Percentiles rank a stretch among this genome's conserved stretches.
Evolutionary conservation across 1,140 invertebrate species (phyloP).

Genomic region (Camponotus floridanus): DNA sequence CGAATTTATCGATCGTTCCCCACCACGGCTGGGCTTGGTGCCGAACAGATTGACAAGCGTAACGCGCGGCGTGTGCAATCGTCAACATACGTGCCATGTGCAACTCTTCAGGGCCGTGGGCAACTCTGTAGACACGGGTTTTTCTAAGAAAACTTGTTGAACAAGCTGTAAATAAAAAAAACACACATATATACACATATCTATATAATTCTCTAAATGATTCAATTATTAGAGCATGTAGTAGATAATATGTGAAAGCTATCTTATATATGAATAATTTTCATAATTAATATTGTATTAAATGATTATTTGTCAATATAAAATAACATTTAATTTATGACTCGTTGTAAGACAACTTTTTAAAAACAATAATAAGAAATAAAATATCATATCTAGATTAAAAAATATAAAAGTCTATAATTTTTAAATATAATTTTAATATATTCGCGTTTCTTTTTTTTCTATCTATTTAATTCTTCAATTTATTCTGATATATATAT

Average conservation of each 20-base stretch:
- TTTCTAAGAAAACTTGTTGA: conserved; percentile 10
- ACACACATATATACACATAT: background rate
- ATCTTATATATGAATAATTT: background rate
- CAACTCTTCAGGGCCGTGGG: conserved; percentile 73
- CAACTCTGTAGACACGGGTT: background rate
- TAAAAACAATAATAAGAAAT: background rate
- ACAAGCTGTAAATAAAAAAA: too few species aligned
- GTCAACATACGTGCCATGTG: conserved; percentile 77
- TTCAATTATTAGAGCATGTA: background rate
- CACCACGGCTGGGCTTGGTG: conserved; percentile 68
- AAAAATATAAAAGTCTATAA: background rate
- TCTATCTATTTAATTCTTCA: too few species aligned
- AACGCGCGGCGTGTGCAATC: conserved; percentile 77
- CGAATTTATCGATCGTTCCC: conserved; percentile 84
- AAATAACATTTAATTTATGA: background rate
- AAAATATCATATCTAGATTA: background rate
- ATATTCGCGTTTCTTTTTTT: background rate
- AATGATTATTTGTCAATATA: background rate
- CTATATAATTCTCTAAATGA: background rate
- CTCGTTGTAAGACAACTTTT: background rate
- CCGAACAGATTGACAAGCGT: conserved; percentile 67
- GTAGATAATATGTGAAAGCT: background rate
- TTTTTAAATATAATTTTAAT: background rate
- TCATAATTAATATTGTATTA: background rate
- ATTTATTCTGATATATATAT: background rate